Evolutionary conservation across 1,140 invertebrate genomes (phyloP).

Genomic region (Diuraphis noxia): DNA sequence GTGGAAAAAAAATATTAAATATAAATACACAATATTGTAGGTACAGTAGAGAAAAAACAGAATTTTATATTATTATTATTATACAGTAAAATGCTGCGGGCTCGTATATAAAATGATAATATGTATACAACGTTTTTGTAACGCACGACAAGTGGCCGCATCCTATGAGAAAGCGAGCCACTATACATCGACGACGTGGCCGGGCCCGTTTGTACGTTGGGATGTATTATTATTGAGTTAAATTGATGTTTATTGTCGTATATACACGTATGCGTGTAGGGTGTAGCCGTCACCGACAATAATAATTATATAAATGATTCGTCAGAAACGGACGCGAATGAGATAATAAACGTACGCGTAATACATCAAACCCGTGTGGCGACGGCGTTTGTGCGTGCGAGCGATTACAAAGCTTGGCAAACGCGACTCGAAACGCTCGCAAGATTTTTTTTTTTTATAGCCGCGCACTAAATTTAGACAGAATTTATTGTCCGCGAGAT

Average conservation of each 20-base stretch:
- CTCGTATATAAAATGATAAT: not conserved
- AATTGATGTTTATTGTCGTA: constrained; percentile 44
- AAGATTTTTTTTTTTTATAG: constrained; percentile 17
- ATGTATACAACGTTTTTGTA: not conserved
- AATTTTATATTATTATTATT: not conserved
- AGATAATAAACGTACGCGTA: not conserved
- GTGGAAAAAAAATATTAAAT: not conserved
- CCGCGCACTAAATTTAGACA: constrained; percentile 9
- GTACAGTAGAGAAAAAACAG: not conserved
- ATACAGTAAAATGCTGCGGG: not conserved
- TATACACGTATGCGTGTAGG: not conserved
- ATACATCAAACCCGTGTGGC: not conserved
- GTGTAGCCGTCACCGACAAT: not conserved
- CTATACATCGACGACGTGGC: not conserved
- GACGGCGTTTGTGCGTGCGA: not conserved
- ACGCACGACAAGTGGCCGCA: constrained; percentile 23
- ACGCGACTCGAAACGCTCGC: not conserved
- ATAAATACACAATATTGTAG: not conserved
- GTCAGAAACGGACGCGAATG: not conserved
- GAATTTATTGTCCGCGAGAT: constrained; percentile 19
- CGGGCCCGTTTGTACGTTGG: not conserved
- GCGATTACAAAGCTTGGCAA: not conserved
- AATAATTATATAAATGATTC: constrained; percentile 26
- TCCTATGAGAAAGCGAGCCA: constrained; percentile 19
- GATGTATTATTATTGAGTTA: constrained; percentile 38